Percentiles rank a stretch among this genome's conserved stretches.
phyloP scores from a whole-genome alignment of 2,888 invertebrate species.

The Erebia aethiops region DNA sequence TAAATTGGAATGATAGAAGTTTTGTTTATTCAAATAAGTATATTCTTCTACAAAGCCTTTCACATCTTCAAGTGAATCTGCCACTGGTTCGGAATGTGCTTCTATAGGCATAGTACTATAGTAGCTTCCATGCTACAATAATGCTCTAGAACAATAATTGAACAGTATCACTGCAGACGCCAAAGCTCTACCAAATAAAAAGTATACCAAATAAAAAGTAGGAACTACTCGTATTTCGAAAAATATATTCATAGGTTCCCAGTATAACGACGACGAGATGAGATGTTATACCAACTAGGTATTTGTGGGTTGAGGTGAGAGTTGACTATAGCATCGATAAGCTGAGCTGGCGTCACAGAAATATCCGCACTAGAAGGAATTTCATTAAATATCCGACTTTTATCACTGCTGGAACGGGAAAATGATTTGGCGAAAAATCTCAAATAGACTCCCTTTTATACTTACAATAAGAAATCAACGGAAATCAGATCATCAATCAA shows the following conservation, averaged over 20 bases:
- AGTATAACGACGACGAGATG: background rate
- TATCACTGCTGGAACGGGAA: slow-evolving; percentile 21
- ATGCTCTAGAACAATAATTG: too few relatives aligned
- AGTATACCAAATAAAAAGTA: too few relatives aligned
- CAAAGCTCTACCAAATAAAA: background rate
- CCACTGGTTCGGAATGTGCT: too few relatives aligned
- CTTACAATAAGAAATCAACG: slow-evolving; percentile 19
- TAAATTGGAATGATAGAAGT: too few relatives aligned
- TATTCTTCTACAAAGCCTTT: too few relatives aligned
- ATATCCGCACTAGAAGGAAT: slow-evolving; percentile 24
- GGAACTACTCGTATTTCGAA: too few relatives aligned
- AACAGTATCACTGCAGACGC: background rate
- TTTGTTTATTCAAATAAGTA: background rate
- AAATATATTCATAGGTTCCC: background rate
- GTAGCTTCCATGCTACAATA: too few relatives aligned
- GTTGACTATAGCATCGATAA: slow-evolving; percentile 13
- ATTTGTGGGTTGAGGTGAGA: background rate
- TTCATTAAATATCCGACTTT: slow-evolving; percentile 21
- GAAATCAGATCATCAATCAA: slow-evolving; percentile 31
- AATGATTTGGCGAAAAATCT: slow-evolving; percentile 20
- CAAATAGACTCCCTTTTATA: slow-evolving; percentile 13
- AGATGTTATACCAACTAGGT: background rate
- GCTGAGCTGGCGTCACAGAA: slow-evolving; percentile 25
- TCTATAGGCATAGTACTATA: too few relatives aligned
- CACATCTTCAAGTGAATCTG: too few relatives aligned